Evolutionary conservation across 2,888 invertebrate species (phyloP), one percentile per base, ranked within the genome.

Genomic region (Schizotus pectinicornis): DNA sequence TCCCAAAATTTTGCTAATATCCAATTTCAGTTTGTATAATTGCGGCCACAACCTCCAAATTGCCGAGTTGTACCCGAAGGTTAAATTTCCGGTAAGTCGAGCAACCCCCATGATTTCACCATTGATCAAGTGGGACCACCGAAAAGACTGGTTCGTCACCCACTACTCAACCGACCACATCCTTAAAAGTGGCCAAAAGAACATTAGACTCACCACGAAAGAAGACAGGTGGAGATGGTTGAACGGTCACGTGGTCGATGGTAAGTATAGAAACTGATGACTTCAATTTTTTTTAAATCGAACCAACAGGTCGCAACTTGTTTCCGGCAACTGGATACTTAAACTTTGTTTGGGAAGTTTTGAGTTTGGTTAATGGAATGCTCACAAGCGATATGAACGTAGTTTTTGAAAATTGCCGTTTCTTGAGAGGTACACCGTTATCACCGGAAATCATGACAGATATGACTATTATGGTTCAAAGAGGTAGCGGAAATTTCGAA

Each of bases 71-170:
- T 95, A 93, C 78, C 91, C 94, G 0, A 77, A 82, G 13, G 81
- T 94, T 0, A 73, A 85, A 37, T 94, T 87, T 78, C 96, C 96
- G 0, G 96, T 96, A 0, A 90, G 94, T 0, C 84, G 89, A 42
- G 72, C 70, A 7, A 74, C 74, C 12, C 67, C 66, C 32, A 72
- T 72, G 72, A 71, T 74, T 11, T 85, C 92, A 0, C 89, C 93
- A 3, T 80, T 91, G 1, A 85, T 96, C 8, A 86, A 86, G 63
- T 97, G 96, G 95, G 92, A 95, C 66, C 95, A 97, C 71, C 84
- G 85, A 13, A 86, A 88, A 59, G 86, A 89, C 59, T 91, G 91
- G 89, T 22, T 22, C 22, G 22, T 22, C 5, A 22, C 22, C 5
- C 22, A 22, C 22, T 22, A 22, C 5, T 22, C 22, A 5, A 22